Conservation (phyloP, 2,888 invertebrate species). For the Papilio demoleus region DNA sequence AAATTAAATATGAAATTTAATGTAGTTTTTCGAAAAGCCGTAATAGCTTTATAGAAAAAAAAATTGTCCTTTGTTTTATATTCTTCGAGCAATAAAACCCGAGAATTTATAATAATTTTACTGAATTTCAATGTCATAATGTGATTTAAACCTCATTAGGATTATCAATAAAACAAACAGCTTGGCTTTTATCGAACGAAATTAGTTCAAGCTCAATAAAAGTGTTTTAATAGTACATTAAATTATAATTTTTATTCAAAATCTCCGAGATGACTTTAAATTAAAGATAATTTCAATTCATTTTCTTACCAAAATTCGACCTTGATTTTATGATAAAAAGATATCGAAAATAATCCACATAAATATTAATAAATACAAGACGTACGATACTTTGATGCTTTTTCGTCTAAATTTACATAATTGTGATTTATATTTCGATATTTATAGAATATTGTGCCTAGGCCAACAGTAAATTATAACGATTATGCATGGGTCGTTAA, state of each 20-base stretch:
- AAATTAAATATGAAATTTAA: no score
- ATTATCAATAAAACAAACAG: not conserved
- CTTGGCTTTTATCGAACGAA: not conserved
- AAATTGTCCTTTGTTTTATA: not conserved
- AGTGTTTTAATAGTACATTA: not conserved
- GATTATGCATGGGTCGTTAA: conserved; percentile 44
- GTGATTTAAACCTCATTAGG: not conserved
- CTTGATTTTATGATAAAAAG: conserved; percentile 3
- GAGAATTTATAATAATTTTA: not conserved
- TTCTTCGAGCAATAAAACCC: not conserved
- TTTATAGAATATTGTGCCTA: conserved; percentile 19
- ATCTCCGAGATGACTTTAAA: not conserved
- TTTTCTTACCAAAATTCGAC: not conserved
- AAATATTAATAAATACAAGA: not conserved
- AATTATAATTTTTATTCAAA: not conserved
- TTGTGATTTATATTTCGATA: not conserved
- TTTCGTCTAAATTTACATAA: not conserved
- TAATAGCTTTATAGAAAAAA: not conserved
- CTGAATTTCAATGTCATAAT: not conserved
- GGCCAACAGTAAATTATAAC: conserved; percentile 26
- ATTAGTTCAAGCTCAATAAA: not conserved
- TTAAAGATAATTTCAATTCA: not conserved
- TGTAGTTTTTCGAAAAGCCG: no score
- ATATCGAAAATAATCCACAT: not conserved
- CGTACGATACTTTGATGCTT: not conserved